Evolutionary conservation across 2,888 invertebrate genomes (phyloP).

Genomic region (Drosophila longiperda): DNA sequence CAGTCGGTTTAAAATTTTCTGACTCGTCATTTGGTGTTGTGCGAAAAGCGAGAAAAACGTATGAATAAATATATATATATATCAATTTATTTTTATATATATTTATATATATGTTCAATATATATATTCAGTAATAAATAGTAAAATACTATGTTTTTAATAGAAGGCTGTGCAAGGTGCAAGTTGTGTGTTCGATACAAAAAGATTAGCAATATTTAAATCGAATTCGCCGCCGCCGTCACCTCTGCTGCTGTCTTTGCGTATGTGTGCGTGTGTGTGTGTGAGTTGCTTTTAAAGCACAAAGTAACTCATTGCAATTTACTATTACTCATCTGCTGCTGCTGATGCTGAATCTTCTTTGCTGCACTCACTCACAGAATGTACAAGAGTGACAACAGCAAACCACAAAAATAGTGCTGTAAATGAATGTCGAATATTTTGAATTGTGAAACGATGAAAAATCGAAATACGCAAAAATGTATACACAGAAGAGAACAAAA

Average conservation of each 20-base stretch:
- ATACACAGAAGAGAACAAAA: constrained; percentile 42
- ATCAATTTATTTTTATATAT: constrained; percentile 22
- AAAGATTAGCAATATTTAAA: constrained; percentile 61
- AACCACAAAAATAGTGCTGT: constrained; percentile 25
- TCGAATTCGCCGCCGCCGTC: constrained; percentile 27
- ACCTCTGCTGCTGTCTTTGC: constrained; percentile 19
- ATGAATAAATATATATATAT: constrained; percentile 44
- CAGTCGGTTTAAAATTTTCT: constrained; percentile 81
- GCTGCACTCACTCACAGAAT: neutral
- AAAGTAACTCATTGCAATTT: constrained; percentile 67
- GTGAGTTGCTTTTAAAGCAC: constrained; percentile 60
- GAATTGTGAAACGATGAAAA: constrained; percentile 36
- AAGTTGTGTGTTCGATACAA: constrained; percentile 50
- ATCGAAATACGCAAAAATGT: constrained; percentile 45
- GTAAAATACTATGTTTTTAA: constrained; percentile 58
- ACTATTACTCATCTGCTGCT: constrained; percentile 60
- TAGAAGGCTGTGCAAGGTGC: constrained; percentile 56
- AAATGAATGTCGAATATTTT: constrained; percentile 3
- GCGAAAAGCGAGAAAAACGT: constrained; percentile 71
- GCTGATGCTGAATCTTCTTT: constrained; percentile 35
- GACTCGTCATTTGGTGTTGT: constrained; percentile 77
- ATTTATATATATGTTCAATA: constrained; percentile 27
- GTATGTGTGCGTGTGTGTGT: constrained; percentile 29
- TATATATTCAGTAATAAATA: constrained; percentile 67
- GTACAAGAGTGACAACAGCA: constrained; percentile 9